Evolutionary conservation across 2,888 invertebrate species (phyloP), one percentile per base, ranked within the genome.

Genomic region (Dicyrtoma fusca): DNA sequence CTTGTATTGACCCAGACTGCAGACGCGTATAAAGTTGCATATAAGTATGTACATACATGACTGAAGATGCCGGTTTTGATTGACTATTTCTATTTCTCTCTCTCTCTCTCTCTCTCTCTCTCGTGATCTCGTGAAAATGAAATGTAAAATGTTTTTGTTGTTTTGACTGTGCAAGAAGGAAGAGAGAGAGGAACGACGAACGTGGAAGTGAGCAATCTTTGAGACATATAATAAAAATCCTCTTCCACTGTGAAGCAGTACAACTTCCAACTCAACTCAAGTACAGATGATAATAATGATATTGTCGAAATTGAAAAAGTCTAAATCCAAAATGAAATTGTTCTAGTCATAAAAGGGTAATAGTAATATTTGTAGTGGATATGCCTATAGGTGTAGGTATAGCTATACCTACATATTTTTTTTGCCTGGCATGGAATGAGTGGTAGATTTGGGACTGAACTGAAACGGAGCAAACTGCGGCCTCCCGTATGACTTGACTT

Each of bases 231-330:
- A 34, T 34, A 34, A 34, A 34, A 34, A 34, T 34, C 34, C 8
- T 34, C 4, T n/a, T n/a, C n/a, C n/a, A n/a, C n/a, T n/a, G n/a
- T n/a, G n/a, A n/a, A n/a, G n/a, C n/a, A n/a, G n/a, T n/a, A n/a
- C n/a, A n/a, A n/a, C 13, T 45, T 45, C 45, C 34, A 34, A 8
- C 34, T 34, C 34, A 34, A 34, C 34, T 34, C 34, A 34, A 34
- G 8, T 34, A 34, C 34, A 34, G 34, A 45, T 45, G 34, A 8
- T 13, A 19, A 51, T 44, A 25, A 62, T 69, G 69, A 72, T 74
- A 74, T 72, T 72, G 74, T 74, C 72, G 74, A 75, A 75, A 75
- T 75, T 75, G 75, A 75, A 75, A 75, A 75, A 75, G 75, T 75
- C 75, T 61, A 72, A 72, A 75, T 75, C 75, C 65, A 72, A 72